Conservation (phyloP, 2,797 vertebrate genomes). For the Tokudaia tokunoshimensis region DNA sequence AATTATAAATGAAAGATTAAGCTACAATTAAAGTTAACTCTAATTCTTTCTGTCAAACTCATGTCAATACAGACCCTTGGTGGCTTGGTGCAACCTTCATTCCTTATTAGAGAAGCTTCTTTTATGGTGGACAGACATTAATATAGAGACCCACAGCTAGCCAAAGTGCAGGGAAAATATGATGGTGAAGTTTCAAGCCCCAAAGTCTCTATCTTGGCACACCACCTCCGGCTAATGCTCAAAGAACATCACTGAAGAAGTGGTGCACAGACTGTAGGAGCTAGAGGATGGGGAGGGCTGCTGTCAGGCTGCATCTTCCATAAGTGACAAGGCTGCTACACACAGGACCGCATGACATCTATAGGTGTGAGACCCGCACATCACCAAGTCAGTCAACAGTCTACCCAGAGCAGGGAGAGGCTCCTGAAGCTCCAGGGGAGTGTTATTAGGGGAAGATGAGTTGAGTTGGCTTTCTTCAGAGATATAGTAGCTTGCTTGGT, state of each 20-base stretch:
- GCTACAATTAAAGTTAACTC: neutral
- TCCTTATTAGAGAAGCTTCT: neutral
- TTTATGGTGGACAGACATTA: neutral
- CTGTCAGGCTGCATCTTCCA: too few relatives aligned
- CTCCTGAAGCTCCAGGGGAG: too few relatives aligned
- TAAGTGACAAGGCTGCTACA: neutral
- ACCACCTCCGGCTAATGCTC: neutral
- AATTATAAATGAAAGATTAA: conserved; percentile 6
- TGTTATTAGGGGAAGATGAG: too few relatives aligned
- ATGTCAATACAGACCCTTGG: neutral
- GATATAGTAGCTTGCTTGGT: neutral
- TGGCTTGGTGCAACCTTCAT: neutral
- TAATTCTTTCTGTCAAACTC: neutral
- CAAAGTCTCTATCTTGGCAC: neutral
- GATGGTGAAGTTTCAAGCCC: neutral
- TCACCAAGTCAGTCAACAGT: neutral
- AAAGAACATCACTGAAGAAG: neutral
- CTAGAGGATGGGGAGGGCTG: too few relatives aligned
- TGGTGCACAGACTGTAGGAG: neutral
- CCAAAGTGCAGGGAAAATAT: neutral
- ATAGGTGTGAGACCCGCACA: neutral
- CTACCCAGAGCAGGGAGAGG: fast-evolving
- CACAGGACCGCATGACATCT: neutral
- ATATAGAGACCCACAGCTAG: neutral
- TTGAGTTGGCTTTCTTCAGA: neutral